Evolutionary conservation across 1,140 invertebrate genomes (phyloP), one percentile per base, ranked within the genome.

Genomic region (Neocloeon triangulifer): DNA sequence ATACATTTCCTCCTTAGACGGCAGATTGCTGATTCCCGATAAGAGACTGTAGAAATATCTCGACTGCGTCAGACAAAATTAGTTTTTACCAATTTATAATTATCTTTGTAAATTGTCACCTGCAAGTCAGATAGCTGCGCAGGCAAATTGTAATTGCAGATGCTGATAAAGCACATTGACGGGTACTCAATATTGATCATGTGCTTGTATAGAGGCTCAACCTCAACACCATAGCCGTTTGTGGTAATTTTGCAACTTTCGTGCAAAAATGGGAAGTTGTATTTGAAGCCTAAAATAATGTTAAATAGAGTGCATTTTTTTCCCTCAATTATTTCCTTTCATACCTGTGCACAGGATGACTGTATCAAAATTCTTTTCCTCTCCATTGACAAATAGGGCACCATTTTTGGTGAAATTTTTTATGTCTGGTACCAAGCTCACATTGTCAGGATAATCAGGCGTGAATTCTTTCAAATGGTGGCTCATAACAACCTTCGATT

Each of bases 261-360:
- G 19, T 62, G 52, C 5, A 82, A 46, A 52, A 80, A 80, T 1
- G 71, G 66, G 44, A 69, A 74, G 21, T 44, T 48, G 41, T 62
- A 74, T 23, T 58, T 44, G 42, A 75, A 82, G 2, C 78, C 76
- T 40, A 50, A n/a, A n/a, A n/a, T n/a, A n/a, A n/a, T n/a, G n/a
- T n/a, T n/a, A n/a, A n/a, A n/a, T n/a, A n/a, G n/a, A n/a, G n/a
- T n/a, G n/a, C n/a, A n/a, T n/a, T n/a, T n/a, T n/a, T n/a, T n/a
- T n/a, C n/a, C n/a, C n/a, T n/a, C n/a, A n/a, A n/a, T n/a, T n/a
- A n/a, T n/a, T n/a, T n/a, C n/a, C n/a, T n/a, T n/a, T n/a, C n/a
- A 20, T 29, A 52, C 50, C 50, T 19, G 61, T 62, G 37, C 61
- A 62, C 16, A 53, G 47, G 2, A 64, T 35, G 4, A 64, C 19